phyloP scores from a whole-genome alignment of 2,888 invertebrate species.

The Fragum fragum region DNA sequence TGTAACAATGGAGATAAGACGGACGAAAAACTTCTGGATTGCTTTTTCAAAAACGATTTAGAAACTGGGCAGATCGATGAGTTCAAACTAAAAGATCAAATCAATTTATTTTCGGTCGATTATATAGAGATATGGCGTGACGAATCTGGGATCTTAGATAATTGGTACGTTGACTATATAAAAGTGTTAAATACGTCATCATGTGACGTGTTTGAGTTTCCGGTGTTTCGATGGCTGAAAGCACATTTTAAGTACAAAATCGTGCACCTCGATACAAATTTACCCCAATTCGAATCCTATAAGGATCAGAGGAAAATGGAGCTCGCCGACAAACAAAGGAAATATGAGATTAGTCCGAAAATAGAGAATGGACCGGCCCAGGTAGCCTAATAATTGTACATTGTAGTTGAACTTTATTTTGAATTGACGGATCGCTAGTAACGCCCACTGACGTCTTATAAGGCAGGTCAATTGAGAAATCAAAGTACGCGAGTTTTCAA shows the following conservation, averaged over 20 bases:
- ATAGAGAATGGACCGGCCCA: conserved; percentile 72
- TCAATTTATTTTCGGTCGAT: conserved; percentile 58
- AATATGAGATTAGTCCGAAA: conserved; percentile 71
- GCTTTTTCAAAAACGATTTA: conserved; percentile 80
- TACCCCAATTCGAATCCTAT: conserved; percentile 86
- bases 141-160: conserved; percentile 79
- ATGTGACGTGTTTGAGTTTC: conserved; percentile 65
- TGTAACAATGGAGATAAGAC: conserved; percentile 82
- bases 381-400: too few relatives aligned
- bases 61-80: conserved; percentile 84
- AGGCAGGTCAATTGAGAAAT: too few relatives aligned
- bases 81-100: conserved; percentile 72
- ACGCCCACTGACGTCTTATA: too few relatives aligned
- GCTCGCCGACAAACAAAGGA: conserved; percentile 82
- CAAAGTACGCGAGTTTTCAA: too few relatives aligned
- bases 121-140: conserved; percentile 86
- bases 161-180: conserved; percentile 85
- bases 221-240: conserved; percentile 87
- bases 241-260: conserved; percentile 83
- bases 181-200: conserved; percentile 57
- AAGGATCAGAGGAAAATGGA: conserved; percentile 84
- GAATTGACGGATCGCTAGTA: too few relatives aligned
- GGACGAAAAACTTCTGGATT: conserved; percentile 81
- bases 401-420: too few relatives aligned
- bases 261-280: conserved; percentile 84